Percentiles rank a stretch among this genome's conserved stretches.
These are phyloP conservation scores for Ctenosaura bakeri DNA, from an alignment of 2,797 vertebrate genomes.

Conservation along the genomic window DNA sequence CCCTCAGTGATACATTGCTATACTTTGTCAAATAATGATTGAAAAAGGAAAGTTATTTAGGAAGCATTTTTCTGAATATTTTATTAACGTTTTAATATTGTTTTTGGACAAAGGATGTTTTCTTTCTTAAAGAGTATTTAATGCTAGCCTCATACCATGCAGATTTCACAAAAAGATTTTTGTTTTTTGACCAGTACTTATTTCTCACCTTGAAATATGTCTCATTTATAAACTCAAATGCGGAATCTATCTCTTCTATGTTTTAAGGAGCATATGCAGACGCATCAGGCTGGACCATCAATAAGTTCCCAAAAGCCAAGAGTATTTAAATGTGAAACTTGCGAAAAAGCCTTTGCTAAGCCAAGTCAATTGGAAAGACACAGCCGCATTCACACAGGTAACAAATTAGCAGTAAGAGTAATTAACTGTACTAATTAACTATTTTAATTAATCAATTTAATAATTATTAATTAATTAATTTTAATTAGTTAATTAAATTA, in stretches of 20 bases:
- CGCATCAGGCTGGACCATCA: conserved; percentile 93
- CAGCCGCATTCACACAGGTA: conserved; percentile 97
- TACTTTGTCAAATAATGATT: background rate
- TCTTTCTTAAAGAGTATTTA: background rate
- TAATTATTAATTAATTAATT: no score
- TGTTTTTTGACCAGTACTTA: background rate
- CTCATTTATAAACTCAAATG: background rate
- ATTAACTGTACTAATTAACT: background rate
- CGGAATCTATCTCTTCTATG: background rate
- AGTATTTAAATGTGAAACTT: conserved; percentile 92
- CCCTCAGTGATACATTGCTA: no score
- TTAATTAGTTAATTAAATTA: no score
- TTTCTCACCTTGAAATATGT: no score
- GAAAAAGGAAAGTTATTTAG: background rate
- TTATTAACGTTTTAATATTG: background rate
- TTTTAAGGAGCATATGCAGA: conserved; percentile 90
- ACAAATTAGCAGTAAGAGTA: background rate
- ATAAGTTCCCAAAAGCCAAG: conserved; percentile 94
- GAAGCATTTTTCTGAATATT: background rate
- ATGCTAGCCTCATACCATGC: background rate
- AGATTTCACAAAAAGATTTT: background rate
- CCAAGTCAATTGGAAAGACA: conserved; percentile 98
- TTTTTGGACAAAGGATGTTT: background rate
- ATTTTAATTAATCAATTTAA: no score
- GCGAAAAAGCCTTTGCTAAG: conserved; percentile 96